Base-by-base conservation (phyloP, 37 sponge, comb jelly and placozoan genomes). In the Diacarnus erythraeanus region DNA sequence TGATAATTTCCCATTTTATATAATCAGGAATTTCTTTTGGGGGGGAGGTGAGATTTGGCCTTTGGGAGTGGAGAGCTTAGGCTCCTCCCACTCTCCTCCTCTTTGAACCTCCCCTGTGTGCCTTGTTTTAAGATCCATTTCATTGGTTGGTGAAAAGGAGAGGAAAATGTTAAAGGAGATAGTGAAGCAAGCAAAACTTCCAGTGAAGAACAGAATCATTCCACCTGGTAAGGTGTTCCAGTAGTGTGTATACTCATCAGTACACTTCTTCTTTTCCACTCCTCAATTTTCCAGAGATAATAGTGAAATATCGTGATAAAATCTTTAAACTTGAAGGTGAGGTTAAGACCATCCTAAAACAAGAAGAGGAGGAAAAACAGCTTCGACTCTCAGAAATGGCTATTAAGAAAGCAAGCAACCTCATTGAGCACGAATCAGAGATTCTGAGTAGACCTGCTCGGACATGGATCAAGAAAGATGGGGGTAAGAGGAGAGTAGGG, bases 101-200 rank as follows among this genome's bases (percentile, higher is more conserved):
- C n/a, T n/a, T n/a, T n/a, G n/a, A n/a, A n/a, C n/a, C n/a, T n/a
- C n/a, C n/a, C n/a, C 64, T 61, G 9, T 29, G 21, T 15, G n/a
- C 8, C 21, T 20, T 61, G 5, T 61, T 61, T 23, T 0, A 38
- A 92, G 90, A 29, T 93, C 99, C 20, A 80, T 98, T 21, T 86
- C 99, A 22, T 87, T 98, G 73, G 99, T 96, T 27, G 99, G 96
- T 27, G 99, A 98, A 81, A 88, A 91, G 57, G 99, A 92, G 74
- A 58, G 99, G 27, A 93, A 89, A 73, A 42, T 92, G 39, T 65
- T 98, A 78, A 98, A 98, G 84, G 95, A 91, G 38, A 79, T 95
- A 27, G 89, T 98, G 66, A 96, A 96, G 70, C 71, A 83, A 35
- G 85, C 96, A 20, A 91, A 90, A 74, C 68, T 38, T 54, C 90